Percentiles rank a stretch among this genome's conserved stretches.
These are phyloP conservation scores for Myotis vivesi DNA, from an alignment of 2,797 vertebrate genomes.

Conservation along the genomic window DNA sequence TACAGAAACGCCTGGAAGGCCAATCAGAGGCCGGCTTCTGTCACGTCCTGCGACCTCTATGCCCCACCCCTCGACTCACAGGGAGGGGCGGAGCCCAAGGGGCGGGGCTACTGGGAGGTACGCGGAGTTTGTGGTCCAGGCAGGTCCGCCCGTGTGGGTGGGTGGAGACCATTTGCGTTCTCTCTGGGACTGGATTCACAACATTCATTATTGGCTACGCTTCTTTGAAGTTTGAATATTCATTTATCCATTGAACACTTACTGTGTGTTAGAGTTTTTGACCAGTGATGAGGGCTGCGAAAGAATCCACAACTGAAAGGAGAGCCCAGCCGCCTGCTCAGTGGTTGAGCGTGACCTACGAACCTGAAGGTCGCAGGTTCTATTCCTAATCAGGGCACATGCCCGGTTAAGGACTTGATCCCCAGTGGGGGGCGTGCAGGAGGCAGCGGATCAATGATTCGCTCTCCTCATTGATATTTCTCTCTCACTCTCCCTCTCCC, in stretches of 20 bases:
- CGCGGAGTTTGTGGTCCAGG: fast-evolving
- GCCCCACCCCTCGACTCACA: neutral
- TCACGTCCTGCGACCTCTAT: slow-evolving; percentile 52
- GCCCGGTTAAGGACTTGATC: no score
- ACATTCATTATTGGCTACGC: fast-evolving
- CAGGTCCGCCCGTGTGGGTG: fast-evolving
- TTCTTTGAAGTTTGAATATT: neutral
- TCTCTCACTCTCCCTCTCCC: no score
- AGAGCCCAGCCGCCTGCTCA: no score
- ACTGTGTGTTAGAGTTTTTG: no score
- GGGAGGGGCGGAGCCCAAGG: neutral
- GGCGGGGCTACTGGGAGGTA: neutral
- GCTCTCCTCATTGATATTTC: no score
- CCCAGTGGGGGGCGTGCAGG: no score
- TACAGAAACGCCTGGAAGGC: fast-evolving
- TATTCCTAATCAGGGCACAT: no score
- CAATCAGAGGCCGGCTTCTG: slow-evolving; percentile 33
- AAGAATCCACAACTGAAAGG: no score
- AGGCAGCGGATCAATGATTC: no score
- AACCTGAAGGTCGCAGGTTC: no score
- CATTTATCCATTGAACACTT: neutral
- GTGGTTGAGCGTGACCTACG: no score
- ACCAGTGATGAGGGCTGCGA: no score
- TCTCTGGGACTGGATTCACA: fast-evolving
- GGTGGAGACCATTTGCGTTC: fast-evolving